Conservation (phyloP, 2,888 invertebrate species). For the Cantharis rufa region DNA sequence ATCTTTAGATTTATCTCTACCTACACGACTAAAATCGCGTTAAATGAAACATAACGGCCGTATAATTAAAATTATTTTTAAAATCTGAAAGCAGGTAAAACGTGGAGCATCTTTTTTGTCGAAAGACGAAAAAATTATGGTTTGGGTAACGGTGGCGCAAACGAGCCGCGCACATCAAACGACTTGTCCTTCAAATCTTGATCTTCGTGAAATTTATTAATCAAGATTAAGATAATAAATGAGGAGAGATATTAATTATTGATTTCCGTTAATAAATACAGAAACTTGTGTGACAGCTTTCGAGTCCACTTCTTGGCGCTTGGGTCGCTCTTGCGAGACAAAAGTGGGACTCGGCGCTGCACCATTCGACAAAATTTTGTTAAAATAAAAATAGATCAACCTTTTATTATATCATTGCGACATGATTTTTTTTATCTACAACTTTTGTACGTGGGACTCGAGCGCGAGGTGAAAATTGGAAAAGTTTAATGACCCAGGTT, state of each 20-base stretch:
- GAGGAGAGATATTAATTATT: neutral
- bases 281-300: neutral
- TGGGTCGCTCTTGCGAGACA: neutral
- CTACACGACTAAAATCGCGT: neutral
- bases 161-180: neutral
- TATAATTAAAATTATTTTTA: neutral
- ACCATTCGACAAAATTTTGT: neutral
- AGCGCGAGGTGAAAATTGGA: neutral
- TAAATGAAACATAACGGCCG: slow-evolving; percentile 4
- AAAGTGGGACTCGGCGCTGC: neutral
- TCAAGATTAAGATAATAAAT: neutral
- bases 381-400: neutral
- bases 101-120: neutral
- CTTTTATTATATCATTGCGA: neutral
- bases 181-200: neutral
- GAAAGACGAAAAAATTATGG: neutral
- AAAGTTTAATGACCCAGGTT: neutral
- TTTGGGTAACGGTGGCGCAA: neutral
- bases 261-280: neutral
- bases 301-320: neutral
- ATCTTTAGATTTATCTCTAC: slow-evolving; percentile 31
- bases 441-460: neutral
- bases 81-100: neutral
- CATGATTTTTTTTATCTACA: neutral
- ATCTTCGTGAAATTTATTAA: neutral